Evolutionary conservation across 1,140 invertebrate species (phyloP), one percentile per base, ranked within the genome.

Genomic region (Listronotus oregonensis): DNA sequence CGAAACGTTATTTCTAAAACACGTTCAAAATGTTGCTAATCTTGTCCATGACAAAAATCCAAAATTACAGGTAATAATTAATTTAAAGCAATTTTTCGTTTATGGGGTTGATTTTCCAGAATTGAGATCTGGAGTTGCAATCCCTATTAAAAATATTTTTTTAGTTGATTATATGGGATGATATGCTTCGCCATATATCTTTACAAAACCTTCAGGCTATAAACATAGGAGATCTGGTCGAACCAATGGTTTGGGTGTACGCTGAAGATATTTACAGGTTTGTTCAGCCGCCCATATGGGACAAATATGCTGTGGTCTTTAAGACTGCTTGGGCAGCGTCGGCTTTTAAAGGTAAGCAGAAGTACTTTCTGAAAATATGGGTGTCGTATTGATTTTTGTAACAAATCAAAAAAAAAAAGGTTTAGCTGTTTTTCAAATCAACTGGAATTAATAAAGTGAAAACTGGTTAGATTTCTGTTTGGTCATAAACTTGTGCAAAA

Each of bases 271-370:
- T 89, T 43, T 78, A 78, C 46, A 50, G 75, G 12, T 78, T 78
- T 59, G 76, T 78, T 1, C 76, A 77, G 59, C 75, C 77, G 12
- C 66, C 64, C n/a, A 78, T 91, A 69, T 95, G 92, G 92, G 86
- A 91, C 49, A 91, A 88, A 44, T 97, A 94, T 71, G 84, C 87
- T 0, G 82, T 85, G 49, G 81, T 95, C 2, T 99, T 98, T 78
- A 86, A 88, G 0, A 86, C 87, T 21, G 85, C 96, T n/a, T 98
- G 96, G 96, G 86, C 90, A n/a, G 94, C 94, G 3, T 90, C 90
- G 62, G 92, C 95, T 0, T 97, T 91, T 75, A 97, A 97, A 83
- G 69, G 64, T 66, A 34, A 27, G 21, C 5, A 27, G 5, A 27
- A 3, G 21, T 27, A 5, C 5, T 27, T 27, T n/a, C n/a, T n/a